Base-by-base conservation (phyloP, 2,113 vertebrate genomes). In the Saccopteryx leptura region DNA sequence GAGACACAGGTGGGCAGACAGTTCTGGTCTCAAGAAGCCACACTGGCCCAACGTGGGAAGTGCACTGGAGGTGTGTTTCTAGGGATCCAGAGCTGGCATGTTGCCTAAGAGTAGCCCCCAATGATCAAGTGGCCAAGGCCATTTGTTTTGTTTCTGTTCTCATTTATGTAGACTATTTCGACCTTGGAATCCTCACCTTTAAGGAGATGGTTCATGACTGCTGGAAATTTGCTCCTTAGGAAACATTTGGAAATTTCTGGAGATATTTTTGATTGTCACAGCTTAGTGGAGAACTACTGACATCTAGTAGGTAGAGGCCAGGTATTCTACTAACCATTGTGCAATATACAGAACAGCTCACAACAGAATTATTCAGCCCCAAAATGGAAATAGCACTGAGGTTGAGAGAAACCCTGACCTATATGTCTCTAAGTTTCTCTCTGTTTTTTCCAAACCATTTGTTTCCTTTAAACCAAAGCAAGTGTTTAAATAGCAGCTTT, bases 391-490 rank as follows among this genome's bases (percentile, higher is more conserved):
- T 11, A 24, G 48, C n/a, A 26, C 28, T 24, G 46, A 91, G n/a
- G 54, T 4, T 52, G 48, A 94, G 48, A 92, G 82, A 63, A 84
- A 72, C 1, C 0, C 50, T 46, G n/a, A 71, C 48, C 21, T 61
- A 48, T 28, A 58, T 15, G 74, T 71, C 33, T 89, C 56, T 54
- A 56, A 69, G 28, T 46, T 69, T 87, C 78, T 72, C 50, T 82
- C 54, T 69, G 88, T 84, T 95, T 93, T 93, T 92, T 66, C 85
- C 81, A 95, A 84, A 71, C 17, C 14, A 3, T 86, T 86, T 69
- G 72, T 39, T 92, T 93, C 69, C 71, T 74, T 91, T 83, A 89
- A 91, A 48, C 28, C 23, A 48, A 56, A 13, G 8, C 18, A 82
- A 58, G 94, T 91, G 28, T 88, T 82, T 96, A 85, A 84, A 33